These are phyloP conservation scores for Formica selysi DNA, from an alignment of 1,140 invertebrate species.

Conservation along the genomic window DNA sequence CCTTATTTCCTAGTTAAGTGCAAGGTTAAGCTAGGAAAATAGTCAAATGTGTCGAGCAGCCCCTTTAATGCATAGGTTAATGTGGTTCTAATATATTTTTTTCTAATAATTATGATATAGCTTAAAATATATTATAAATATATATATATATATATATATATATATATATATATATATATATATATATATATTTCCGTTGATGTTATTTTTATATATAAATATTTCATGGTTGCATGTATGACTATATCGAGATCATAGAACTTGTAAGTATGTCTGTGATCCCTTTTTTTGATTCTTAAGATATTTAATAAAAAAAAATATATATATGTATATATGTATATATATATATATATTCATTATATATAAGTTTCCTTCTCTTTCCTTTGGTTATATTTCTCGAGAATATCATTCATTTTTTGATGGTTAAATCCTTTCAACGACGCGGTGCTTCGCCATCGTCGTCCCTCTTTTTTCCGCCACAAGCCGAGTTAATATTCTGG, in stretches of 20 bases:
- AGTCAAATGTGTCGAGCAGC: background rate
- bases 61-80: background rate
- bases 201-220: background rate
- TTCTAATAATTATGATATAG: background rate
- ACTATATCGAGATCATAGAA: background rate
- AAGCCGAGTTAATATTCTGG: constrained; percentile 68
- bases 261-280: background rate
- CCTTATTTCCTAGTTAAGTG: background rate
- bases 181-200: background rate
- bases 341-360: background rate
- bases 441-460: constrained; percentile 29
- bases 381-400: background rate
- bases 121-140: background rate
- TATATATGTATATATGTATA: no score
- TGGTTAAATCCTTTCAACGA: constrained; percentile 13
- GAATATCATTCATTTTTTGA: constrained; percentile 9
- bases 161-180: no score
- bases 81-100: background rate
- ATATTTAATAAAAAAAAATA: constrained; percentile 8
- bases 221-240: background rate
- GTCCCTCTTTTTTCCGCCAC: constrained; percentile 55
- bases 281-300: background rate
- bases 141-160: no score
- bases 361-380: background rate
- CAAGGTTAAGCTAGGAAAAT: background rate